These are phyloP conservation scores for Penaeus vannamei DNA, from an alignment of 1,140 invertebrate genomes.

Conservation along the genomic window DNA sequence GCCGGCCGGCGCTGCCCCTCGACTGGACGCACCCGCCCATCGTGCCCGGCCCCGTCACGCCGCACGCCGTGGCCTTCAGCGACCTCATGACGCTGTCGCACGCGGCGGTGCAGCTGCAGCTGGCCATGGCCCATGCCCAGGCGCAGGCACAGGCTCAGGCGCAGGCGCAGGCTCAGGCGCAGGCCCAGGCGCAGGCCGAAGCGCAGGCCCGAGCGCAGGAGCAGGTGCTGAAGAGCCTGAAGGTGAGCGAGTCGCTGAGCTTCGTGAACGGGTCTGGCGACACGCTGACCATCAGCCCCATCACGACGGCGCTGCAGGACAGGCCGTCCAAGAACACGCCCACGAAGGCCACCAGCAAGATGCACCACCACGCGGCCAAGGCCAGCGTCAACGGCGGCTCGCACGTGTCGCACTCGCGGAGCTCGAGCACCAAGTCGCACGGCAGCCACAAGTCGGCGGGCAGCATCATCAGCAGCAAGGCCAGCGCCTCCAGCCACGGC, in stretches of 20 bases:
- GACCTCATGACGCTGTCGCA: slow-evolving; percentile 67
- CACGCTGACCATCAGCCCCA: slow-evolving; percentile 67
- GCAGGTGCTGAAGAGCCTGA: slow-evolving; percentile 56
- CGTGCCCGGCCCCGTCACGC: slow-evolving; percentile 46
- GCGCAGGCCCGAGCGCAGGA: slow-evolving; percentile 46
- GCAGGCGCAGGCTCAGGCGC: slow-evolving; percentile 57
- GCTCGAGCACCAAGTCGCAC: slow-evolving; percentile 45
- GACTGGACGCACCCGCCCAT: slow-evolving; percentile 57
- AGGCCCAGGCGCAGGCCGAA: slow-evolving; percentile 53
- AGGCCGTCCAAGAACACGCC: slow-evolving; percentile 25
- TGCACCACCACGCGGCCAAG: slow-evolving; percentile 44
- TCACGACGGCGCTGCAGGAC: slow-evolving; percentile 26
- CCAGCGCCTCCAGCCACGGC: slow-evolving; percentile 42
- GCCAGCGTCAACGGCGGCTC: slow-evolving; percentile 51
- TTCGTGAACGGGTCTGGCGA: slow-evolving; percentile 66
- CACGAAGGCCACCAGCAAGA: slow-evolving; percentile 40
- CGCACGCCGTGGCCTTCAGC: slow-evolving; percentile 63
- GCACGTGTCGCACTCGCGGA: slow-evolving; percentile 6
- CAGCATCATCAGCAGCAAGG: slow-evolving; percentile 44
- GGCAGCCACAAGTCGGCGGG: slow-evolving; percentile 49
- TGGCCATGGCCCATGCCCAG: slow-evolving; percentile 65
- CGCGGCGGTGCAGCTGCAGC: slow-evolving; percentile 66
- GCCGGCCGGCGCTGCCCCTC: slow-evolving; percentile 47
- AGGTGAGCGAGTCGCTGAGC: slow-evolving; percentile 63
- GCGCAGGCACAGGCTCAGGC: slow-evolving; percentile 66